Evolutionary conservation across 2,113 vertebrate species (phyloP), one percentile per base, ranked within the genome.

Genomic region (Triplophysa tibetana): DNA sequence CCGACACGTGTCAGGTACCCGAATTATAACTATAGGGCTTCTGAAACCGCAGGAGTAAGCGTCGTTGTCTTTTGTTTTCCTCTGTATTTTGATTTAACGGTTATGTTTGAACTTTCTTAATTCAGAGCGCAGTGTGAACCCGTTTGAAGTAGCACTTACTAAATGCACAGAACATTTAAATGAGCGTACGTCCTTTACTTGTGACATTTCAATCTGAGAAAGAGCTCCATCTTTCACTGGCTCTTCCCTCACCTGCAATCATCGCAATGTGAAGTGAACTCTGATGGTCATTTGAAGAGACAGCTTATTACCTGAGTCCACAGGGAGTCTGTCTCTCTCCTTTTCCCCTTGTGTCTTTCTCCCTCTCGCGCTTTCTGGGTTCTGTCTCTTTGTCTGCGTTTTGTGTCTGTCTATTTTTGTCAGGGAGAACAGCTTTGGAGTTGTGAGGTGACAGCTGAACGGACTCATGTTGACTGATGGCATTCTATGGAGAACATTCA

Each of bases 271-370:
- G 81, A 78, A 63, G 54, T 75, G 70, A 73, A 74, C 63, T 78
- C 75, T 78, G 81, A 78, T 48, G 81, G 69, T 78, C 76, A 79
- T 82, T 72, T 62, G 76, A 23, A 75, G 76, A 68, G 81, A 82
- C 70, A 82, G 76, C 62, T 54, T 78, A 68, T 74, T 82, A 78
- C 70, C 24, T 13, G 70, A 67, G 63, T 72, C 81, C 29, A 68
- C 76, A 52, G 76, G 62, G 63, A 78, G 70, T 65, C 50, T 78
- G 54, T 73, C 79, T 78, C 24, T 84, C 74, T 68, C 43, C 11
- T 45, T 45, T 16, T 56, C 58, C 58, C 13, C 65, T 56, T 13
- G 6, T 72, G 58, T 82, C 19, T 54, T 41, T 81, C 72, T 38
- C 26, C 48, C 56, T 56, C 14, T 45, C 38, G 7, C 10, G 8